A percentile compares a stretch with the other conserved stretches of the same genome.
Evolutionary conservation across 1,140 invertebrate genomes (phyloP).

Genomic region (Apis laboriosa): DNA sequence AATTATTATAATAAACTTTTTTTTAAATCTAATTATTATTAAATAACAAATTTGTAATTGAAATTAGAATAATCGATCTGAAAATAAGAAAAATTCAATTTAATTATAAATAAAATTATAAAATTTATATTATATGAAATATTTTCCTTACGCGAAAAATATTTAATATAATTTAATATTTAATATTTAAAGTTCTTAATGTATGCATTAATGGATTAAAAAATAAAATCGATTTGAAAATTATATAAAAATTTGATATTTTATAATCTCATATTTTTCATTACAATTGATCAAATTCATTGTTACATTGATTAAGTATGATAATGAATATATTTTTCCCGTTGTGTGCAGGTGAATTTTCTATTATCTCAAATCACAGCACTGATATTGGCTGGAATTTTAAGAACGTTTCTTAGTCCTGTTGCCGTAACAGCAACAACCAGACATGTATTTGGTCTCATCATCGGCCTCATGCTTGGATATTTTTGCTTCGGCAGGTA

Average conservation of each 20-base stretch:
- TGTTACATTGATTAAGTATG: not conserved
- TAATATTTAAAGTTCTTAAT: no score
- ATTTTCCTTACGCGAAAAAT: not conserved
- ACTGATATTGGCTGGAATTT: conserved; percentile 87
- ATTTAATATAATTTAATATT: not conserved
- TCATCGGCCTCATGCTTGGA: conserved; percentile 88
- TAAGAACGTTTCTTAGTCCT: conserved; percentile 87
- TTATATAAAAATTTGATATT: no score
- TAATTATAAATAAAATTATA: no score
- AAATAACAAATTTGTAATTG: no score
- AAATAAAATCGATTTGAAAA: no score
- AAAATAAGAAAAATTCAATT: no score
- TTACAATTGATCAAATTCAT: no score
- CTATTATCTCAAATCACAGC: conserved; percentile 90
- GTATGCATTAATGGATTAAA: no score
- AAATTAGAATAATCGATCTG: no score
- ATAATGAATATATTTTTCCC: conserved; percentile 12
- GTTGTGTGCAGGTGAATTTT: conserved; percentile 88
- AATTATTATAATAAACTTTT: no score
- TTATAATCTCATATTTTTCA: not conserved
- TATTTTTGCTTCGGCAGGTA: conserved; percentile 95
- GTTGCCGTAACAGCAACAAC: conserved; percentile 84
- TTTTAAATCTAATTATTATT: no score
- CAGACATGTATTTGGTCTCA: conserved; percentile 88
- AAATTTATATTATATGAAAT: no score